Conservation (phyloP, 2,113 vertebrate genomes). For the Oncorhynchus clarkii region DNA sequence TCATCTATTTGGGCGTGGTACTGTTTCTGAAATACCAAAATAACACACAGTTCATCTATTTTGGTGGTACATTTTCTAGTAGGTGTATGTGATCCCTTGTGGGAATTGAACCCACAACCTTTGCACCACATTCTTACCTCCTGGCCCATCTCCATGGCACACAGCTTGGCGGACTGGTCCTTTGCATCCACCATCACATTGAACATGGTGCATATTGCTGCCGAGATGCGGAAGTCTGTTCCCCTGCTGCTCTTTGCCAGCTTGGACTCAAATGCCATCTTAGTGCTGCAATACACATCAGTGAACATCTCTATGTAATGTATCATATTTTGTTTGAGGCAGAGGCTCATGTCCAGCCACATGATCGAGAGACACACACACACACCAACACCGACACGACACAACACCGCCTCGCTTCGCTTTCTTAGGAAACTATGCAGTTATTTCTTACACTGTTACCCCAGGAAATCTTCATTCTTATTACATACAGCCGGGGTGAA, state of each 20-base stretch:
- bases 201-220: conserved; percentile 99
- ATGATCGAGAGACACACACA: too few relatives aligned
- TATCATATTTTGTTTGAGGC: neutral
- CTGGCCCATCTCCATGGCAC: conserved; percentile 98
- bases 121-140: conserved; percentile 77
- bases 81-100: too few relatives aligned
- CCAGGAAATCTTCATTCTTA: too few relatives aligned
- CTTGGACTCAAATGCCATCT: conserved; percentile 98
- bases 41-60: neutral
- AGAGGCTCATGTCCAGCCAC: neutral
- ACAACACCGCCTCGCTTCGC: too few relatives aligned
- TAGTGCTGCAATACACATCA: conserved; percentile 83
- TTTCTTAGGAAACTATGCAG: too few relatives aligned
- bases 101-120: too few relatives aligned
- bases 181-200: conserved; percentile 99
- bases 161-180: conserved; percentile 98
- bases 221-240: conserved; percentile 98
- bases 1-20: conserved; percentile 96
- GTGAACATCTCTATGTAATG: conserved; percentile 13
- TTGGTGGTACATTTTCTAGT: neutral
- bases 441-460: too few relatives aligned
- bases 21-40: conserved; percentile 82
- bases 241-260: conserved; percentile 97
- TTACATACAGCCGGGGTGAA: too few relatives aligned
- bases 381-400: too few relatives aligned